These are phyloP conservation scores for Aulostomus chinensis DNA, from an alignment of 2,797 vertebrate genomes.

Conservation along the genomic window DNA sequence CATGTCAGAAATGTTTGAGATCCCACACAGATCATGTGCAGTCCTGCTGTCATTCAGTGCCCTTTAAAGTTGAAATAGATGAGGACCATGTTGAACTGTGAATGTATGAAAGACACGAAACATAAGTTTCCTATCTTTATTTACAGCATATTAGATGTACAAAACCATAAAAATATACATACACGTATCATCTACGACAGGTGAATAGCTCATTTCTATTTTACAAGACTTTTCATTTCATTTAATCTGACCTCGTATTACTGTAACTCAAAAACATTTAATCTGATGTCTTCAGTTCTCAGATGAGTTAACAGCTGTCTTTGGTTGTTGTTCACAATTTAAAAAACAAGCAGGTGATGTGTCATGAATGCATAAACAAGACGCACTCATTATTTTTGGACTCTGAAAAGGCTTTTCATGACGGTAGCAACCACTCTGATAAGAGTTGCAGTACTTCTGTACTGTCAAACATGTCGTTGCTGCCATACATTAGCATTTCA, in stretches of 20 bases:
- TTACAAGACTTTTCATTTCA: slow-evolving; percentile 55
- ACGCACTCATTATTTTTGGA: no score
- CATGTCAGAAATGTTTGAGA: no score
- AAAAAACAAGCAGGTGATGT: slow-evolving; percentile 14
- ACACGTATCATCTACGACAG: slow-evolving; percentile 68
- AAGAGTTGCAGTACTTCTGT: slow-evolving; percentile 29
- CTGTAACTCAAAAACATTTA: slow-evolving; percentile 22
- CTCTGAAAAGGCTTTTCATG: slow-evolving; percentile 6
- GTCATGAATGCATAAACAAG: slow-evolving; percentile 16
- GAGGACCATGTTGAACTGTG: no score
- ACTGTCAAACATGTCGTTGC: slow-evolving; percentile 34
- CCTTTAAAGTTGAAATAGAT: no score
- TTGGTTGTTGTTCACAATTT: slow-evolving; percentile 58
- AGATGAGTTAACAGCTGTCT: slow-evolving; percentile 48
- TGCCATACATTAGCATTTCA: slow-evolving; percentile 66
- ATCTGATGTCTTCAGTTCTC: slow-evolving; percentile 11
- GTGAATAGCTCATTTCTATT: slow-evolving; percentile 63
- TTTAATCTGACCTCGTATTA: slow-evolving; percentile 15
- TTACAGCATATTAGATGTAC: slow-evolving; percentile 84
- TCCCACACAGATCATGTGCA: no score
- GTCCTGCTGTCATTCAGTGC: no score
- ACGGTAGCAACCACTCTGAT: slow-evolving; percentile 8
- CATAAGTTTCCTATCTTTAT: slow-evolving; percentile 77
- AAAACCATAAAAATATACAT: slow-evolving; percentile 84
- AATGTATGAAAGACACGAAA: not conserved